Base-by-base conservation (phyloP, 1,140 invertebrate species). In the Drosophila tristis region DNA sequence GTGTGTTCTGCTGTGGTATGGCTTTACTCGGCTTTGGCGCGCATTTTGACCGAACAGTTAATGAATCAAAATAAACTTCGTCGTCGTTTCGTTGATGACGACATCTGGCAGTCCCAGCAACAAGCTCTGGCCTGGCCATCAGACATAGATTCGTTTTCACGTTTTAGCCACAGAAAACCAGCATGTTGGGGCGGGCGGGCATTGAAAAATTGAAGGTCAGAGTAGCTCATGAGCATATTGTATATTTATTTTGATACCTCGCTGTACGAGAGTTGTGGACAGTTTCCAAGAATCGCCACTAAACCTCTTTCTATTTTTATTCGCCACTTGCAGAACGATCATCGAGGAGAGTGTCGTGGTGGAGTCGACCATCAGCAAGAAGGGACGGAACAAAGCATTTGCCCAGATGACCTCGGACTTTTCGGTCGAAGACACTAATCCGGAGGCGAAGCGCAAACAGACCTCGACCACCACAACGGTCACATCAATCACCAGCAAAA, bases 181-280 rank as follows among this genome's bases (percentile, higher is more conserved):
- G 23, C 56, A 45, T 55, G 49, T 39, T 58, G 62, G 71, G 59
- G 42, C 48, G 49, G 63, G 51, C 60, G 5, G 31, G 25, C 39
- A 47, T 47, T 31, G 1, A 26, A 63, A 9, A 45, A 29, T 5
- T 64, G 82, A 86, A 86, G 82, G 82, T 67, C 84, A 75, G 15
- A 54, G 11, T 8, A 55, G 58, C 68, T 78, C 81, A 67, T 71
- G 65, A 82, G 51, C 47, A 61, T 67, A 61, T 68, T 62, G 51
- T 66, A 54, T 65, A 81, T 76, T 87, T 86, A 63, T 86, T 78
- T 87, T 82, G 78, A 87, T 80, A 73, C 66, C 59, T 56, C 31
- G 31, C 8, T 60, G 67, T 51, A 51, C 68, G 49, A 29, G 54
- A 49, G 13, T 49, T 70, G 56, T n/a, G 15, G n/a, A 39, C 49